phyloP scores from a whole-genome alignment of 2,888 invertebrate genomes.

The Eupsilia transversa region DNA sequence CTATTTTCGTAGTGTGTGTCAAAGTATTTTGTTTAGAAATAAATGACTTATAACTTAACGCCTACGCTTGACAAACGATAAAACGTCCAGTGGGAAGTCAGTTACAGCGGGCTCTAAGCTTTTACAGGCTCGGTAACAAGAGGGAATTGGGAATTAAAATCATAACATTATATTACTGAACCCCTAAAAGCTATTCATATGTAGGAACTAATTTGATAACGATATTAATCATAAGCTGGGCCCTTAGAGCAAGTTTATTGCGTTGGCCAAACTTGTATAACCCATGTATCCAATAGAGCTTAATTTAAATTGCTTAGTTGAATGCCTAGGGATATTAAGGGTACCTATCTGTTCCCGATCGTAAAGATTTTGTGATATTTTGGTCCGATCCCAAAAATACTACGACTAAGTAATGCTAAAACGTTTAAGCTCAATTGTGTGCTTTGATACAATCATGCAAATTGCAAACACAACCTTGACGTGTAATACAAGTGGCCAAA shows the following conservation, averaged over 20 bases:
- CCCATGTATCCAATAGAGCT: constrained; percentile 69
- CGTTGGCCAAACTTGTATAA: constrained; percentile 70
- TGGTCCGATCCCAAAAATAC: not conserved
- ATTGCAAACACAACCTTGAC: not conserved
- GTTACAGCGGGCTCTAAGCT: not conserved
- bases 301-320: constrained; percentile 71
- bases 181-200: constrained; percentile 36
- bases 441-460: too few species aligned
- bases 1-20: not conserved
- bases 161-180: constrained; percentile 22
- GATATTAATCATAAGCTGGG: constrained; percentile 70
- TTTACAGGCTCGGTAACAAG: not conserved
- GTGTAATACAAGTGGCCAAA: not conserved
- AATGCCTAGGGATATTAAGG: constrained; percentile 70
- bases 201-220: constrained; percentile 65
- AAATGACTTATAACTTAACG: too few species aligned
- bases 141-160: constrained; percentile 35
- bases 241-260: constrained; percentile 70
- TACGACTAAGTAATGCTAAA: not conserved
- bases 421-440: not conserved
- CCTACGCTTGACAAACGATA: not conserved
- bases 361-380: not conserved
- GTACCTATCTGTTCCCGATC: constrained; percentile 40
- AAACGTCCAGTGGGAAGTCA: not conserved
- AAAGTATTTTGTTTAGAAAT: too few species aligned